Conservation (phyloP, 2,888 invertebrate species). For the Athalia cordata region DNA sequence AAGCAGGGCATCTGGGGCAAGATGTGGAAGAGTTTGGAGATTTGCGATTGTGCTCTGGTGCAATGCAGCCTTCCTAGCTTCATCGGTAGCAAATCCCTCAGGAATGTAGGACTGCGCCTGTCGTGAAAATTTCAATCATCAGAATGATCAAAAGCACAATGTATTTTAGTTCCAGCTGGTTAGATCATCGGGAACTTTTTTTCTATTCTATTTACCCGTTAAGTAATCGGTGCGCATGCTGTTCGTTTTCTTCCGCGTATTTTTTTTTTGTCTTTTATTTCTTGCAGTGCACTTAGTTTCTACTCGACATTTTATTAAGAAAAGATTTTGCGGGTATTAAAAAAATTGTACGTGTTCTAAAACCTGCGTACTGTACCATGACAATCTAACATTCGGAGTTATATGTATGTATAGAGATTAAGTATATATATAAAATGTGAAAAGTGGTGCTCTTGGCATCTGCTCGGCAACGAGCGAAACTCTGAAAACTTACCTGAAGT, state of each 20-base stretch:
- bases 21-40: slow-evolving; percentile 56
- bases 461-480: background rate
- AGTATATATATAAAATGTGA: background rate
- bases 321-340: background rate
- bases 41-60: slow-evolving; percentile 59
- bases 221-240: background rate
- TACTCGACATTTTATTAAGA: background rate
- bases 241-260: background rate
- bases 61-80: slow-evolving; percentile 61
- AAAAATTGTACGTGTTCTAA: background rate
- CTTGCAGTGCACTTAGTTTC: background rate
- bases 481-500: slow-evolving; percentile 63
- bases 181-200: background rate
- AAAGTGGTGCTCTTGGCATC: background rate
- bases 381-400: background rate
- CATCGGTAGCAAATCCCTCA: slow-evolving; percentile 59
- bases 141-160: background rate
- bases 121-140: too few species aligned
- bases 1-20: slow-evolving; percentile 61
- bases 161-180: background rate
- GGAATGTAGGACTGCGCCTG: slow-evolving; percentile 66
- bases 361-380: slow-evolving; percentile 24
- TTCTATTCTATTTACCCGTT: background rate
- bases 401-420: too few species aligned
- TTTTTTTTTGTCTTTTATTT: background rate